Evolutionary conservation across 2,113 vertebrate genomes (phyloP), one percentile per base, ranked within the genome.

Genomic region (Clarias magur): DNA sequence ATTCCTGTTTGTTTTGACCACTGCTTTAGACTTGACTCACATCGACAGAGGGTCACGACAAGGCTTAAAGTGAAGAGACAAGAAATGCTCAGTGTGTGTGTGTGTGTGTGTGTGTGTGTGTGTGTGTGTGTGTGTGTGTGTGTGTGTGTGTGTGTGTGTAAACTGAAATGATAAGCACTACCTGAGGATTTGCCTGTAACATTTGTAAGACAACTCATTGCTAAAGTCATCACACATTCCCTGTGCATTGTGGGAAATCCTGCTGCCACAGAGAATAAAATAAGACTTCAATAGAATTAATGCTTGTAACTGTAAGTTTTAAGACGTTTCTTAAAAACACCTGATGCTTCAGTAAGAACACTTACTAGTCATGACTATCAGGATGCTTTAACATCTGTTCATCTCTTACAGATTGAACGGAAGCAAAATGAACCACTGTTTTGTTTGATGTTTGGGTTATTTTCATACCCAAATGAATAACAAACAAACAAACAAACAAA

Each of bases 191-290:
- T 53, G 23, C 23, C 23, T 13, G 23, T 76, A 7, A n/a, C 73
- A 15, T 54, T 25, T 76, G 23, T 6, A 15, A n/a, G n/a, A 53
- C 73, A 5, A 23, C 72, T 25, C 38, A 12, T 21, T 23, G 15
- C 27, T 34, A 21, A 73, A 42, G 21, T 48, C 2, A 75, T 21
- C 34, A 75, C 21, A 13, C 68, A 72, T 38, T 75, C 38, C 1
- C 70, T 10, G 17, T 73, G 73, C 73, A 76, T 76, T 76, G 38
- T 76, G 42, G 73, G 73, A 78, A 78, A 78, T 54, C 48, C 48
- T 38, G 13, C 73, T 54, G 23, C 2, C 23, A n/a, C 42, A 53
- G 21, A 53, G 42, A 53, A 21, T 19, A 54, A 78, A 27, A 25
- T 25, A 38, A 3, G 8, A 72, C 34, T 72, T 62, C 63, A 65